Conservation (phyloP, 2,797 vertebrate species). For the Tadarida brasiliensis region DNA sequence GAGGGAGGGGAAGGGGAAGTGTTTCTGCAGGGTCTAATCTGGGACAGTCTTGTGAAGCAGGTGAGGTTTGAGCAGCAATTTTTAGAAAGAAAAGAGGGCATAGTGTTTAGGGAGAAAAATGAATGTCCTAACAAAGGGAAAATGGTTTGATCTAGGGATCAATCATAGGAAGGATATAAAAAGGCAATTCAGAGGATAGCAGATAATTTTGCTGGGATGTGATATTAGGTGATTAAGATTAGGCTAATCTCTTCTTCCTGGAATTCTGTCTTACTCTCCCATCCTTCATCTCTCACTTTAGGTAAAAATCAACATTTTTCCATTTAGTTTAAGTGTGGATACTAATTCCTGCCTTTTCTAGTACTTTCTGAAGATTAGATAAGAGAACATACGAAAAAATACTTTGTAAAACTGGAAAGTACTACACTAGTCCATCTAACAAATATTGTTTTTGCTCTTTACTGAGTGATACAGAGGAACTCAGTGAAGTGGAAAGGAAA, state of each 20-base stretch:
- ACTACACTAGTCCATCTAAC: slow-evolving; percentile 5
- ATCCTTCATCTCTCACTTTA: background rate
- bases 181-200: background rate
- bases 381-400: slow-evolving; percentile 37
- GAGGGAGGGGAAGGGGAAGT: background rate
- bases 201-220: slow-evolving; percentile 12
- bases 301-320: slow-evolving; percentile 38
- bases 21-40: slow-evolving; percentile 51
- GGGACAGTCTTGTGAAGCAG: slow-evolving; percentile 4
- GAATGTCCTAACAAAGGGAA: background rate
- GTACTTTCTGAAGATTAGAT: slow-evolving; percentile 13
- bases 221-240: slow-evolving; percentile 16
- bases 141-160: slow-evolving; percentile 13
- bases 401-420: slow-evolving; percentile 39
- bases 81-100: background rate
- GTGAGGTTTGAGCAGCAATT: slow-evolving; percentile 30
- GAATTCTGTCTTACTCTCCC: background rate
- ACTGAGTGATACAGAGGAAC: slow-evolving; percentile 38
- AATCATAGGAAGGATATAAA: background rate
- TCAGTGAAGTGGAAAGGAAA: slow-evolving; percentile 42
- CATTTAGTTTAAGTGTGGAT: slow-evolving; percentile 6
- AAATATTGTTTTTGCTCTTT: slow-evolving; percentile 35
- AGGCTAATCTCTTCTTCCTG: background rate
- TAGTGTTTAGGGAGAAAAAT: background rate
- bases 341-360: slow-evolving; percentile 41